Conservation (phyloP, 2,888 invertebrate species). For the Caenorhabditis becei region DNA sequence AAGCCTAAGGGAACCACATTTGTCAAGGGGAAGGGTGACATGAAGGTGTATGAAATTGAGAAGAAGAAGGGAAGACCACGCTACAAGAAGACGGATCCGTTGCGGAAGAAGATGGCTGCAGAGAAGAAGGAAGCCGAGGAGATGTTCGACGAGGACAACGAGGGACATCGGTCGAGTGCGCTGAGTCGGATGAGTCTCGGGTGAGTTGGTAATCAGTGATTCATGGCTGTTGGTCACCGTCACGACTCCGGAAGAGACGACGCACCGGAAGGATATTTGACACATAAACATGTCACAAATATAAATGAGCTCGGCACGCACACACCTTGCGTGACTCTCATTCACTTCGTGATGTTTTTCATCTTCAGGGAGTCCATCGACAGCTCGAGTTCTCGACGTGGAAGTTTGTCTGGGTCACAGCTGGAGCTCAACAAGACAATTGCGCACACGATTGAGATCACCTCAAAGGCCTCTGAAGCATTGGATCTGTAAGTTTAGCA, state of each 20-base stretch:
- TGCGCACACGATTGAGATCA: conserved; percentile 58
- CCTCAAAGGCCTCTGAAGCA: conserved; percentile 42
- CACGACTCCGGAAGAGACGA: not conserved
- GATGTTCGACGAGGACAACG: conserved; percentile 51
- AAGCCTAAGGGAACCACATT: conserved; percentile 50
- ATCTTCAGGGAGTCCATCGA: conserved; percentile 58
- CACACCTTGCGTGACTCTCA: conserved; percentile 7
- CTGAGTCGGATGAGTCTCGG: conserved; percentile 67
- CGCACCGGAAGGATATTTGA: conserved; percentile 48
- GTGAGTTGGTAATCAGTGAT: conserved; percentile 40
- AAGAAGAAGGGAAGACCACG: conserved; percentile 52
- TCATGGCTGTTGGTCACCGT: not conserved
- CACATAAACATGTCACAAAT: conserved; percentile 43
- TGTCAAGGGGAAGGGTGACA: conserved; percentile 51
- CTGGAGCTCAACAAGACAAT: conserved; percentile 60
- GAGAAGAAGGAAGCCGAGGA: conserved; percentile 59
- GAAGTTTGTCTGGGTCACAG: conserved; percentile 52
- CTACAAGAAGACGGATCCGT: conserved; percentile 53
- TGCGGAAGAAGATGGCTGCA: conserved; percentile 47
- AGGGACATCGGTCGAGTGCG: conserved; percentile 52
- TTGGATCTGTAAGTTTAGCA: conserved; percentile 51
- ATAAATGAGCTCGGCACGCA: conserved; percentile 35
- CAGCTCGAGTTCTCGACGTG: conserved; percentile 46
- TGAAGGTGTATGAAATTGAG: conserved; percentile 55
- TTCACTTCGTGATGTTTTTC: conserved; percentile 20